Base-by-base conservation (phyloP, 2,888 invertebrate species). In the Electrophaes corylata region DNA sequence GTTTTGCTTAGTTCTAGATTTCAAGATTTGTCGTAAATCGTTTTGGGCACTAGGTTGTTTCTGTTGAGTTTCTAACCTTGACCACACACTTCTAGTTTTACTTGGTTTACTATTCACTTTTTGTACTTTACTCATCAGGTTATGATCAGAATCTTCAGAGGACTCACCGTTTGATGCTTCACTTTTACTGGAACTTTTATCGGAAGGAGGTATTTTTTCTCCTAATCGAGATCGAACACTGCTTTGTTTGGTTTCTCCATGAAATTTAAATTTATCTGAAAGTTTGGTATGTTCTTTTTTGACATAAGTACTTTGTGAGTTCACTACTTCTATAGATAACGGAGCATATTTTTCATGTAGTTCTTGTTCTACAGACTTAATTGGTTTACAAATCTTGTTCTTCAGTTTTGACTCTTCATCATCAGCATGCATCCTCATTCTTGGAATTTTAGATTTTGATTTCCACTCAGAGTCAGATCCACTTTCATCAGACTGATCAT, bases 351-450 rank as follows among this genome's bases (percentile, higher is more conserved):
- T 69, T 53, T 84, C 82, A 37, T 71, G 73, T 33, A 31, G 23
- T 44, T 60, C 51, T 2, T 47, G 31, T 37, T 60, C 51, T 1
- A 47, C 18, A 12, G 78, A 72, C 63, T 73, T 67, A 14, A 70
- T 64, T 54, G 68, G 68, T 70, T 70, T 78, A 55, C 56, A 67
- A 60, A 60, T 51, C 70, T 69, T 83, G 70, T 70, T 86, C 71
- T 82, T 87, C 66, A 74, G 84, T 74, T 93, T 94, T 54, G 94
- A 93, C 80, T 96, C 96, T 83, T 96, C 95, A 76, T 96, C 96
- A 83, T 96, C 97, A n/a, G 97, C 97, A 81, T 95, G 96, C 96
- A 97, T 97, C 71, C 96, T 91, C 96, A 96, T 96, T 71, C 96
- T 88, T 6, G 95, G 94, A 44, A 93, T 84, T 85, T 95, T 95